Conservation (phyloP, 2,113 vertebrate species). For the Gallinago jamesoni region DNA sequence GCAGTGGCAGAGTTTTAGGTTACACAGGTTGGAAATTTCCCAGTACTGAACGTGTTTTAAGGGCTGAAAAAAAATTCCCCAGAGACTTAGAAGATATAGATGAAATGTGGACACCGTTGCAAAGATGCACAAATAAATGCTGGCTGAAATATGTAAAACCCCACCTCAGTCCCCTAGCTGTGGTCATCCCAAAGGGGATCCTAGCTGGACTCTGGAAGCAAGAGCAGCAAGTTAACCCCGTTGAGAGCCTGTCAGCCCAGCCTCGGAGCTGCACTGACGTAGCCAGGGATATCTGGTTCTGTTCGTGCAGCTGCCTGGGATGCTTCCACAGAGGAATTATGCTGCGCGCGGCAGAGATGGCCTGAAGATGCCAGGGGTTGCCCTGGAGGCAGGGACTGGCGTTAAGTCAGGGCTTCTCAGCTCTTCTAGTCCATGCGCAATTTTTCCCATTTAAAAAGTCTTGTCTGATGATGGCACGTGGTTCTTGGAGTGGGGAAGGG, state of each 20-base stretch:
- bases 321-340: neutral
- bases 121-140: neutral
- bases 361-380: neutral
- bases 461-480: neutral
- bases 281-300: neutral
- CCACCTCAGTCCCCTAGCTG: accelerated
- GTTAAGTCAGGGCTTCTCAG: neutral
- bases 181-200: neutral
- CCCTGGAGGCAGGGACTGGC: neutral
- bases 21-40: neutral
- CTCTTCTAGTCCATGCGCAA: neutral
- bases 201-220: neutral
- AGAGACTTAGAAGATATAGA: neutral
- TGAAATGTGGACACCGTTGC: neutral
- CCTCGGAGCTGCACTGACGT: neutral
- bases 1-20: neutral
- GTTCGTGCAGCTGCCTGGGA: neutral
- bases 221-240: neutral
- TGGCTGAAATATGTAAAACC: neutral
- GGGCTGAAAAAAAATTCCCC: neutral
- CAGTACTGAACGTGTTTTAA: neutral
- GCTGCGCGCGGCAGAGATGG: neutral
- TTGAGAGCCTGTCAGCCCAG: neutral
- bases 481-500: neutral
- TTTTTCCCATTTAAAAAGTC: neutral